Percentiles rank a stretch among this genome's conserved stretches.
Conservation (phyloP, 2,797 vertebrate species). For the Acrocephalus scirpaceus region DNA sequence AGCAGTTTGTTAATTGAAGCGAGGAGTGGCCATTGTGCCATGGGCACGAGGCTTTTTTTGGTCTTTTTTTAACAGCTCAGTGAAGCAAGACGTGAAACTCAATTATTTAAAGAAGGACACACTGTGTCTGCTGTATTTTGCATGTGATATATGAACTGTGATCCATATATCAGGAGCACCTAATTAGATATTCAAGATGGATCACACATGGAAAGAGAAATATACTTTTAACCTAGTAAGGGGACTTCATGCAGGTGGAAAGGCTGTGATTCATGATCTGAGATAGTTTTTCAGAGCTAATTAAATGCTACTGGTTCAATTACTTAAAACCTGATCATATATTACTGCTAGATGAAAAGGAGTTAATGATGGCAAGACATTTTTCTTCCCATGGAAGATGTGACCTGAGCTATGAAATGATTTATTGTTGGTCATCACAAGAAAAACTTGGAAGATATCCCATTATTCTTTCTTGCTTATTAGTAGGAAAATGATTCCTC, state of each 20-base stretch:
- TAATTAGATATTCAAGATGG: constrained; percentile 55
- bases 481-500: not conserved
- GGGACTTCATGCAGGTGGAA: constrained; percentile 31
- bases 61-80: not conserved
- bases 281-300: constrained; percentile 60
- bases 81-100: not conserved
- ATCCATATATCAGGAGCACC: not conserved
- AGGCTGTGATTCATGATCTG: constrained; percentile 58
- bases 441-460: constrained; percentile 37
- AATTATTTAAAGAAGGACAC: not conserved
- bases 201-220: constrained; percentile 51
- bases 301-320: constrained; percentile 67
- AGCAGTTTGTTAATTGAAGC: not conserved
- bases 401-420: constrained; percentile 43
- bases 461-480: constrained; percentile 50
- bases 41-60: not conserved
- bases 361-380: constrained; percentile 59
- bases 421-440: constrained; percentile 56
- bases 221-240: constrained; percentile 25
- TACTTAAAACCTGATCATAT: constrained; percentile 57
- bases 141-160: not conserved
- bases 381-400: constrained; percentile 25
- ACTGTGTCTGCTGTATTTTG: not conserved
- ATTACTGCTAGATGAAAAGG: constrained; percentile 52
- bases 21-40: not conserved